Base-by-base conservation (phyloP, 2,113 vertebrate genomes). In the Heterochromis multidens region DNA sequence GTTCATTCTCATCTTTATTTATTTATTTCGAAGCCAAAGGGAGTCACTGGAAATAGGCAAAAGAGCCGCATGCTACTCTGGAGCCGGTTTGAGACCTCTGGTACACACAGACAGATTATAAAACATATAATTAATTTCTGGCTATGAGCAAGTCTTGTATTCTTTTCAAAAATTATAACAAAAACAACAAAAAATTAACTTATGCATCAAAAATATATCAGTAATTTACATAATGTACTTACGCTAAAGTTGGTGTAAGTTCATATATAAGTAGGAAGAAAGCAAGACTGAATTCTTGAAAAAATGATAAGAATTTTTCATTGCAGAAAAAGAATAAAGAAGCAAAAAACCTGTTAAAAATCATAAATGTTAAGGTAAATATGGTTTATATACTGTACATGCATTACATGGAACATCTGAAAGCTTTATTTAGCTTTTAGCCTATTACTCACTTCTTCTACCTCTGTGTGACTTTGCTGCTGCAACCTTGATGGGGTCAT, bases 401-500 rank as follows among this genome's bases (percentile, higher is more conserved):
- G 46, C 25, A 13, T 57, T 63, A n/a, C 13, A 31, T 60, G 12
- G 19, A 25, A 29, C 12, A 72, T 37, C n/a, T 46, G 13, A 77
- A 78, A 27, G 27, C 21, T 62, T 77, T n/a, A 63, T 27, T 56
- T 12, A 0, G n/a, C 46, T 58, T 21, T 3, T 37, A 5, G 17
- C 60, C 35, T 78, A 63, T 31, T 46, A 33, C 78, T 72, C 35
- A 5, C 17, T 54, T 84, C 16, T n/a, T n/a, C n/a, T n/a, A 54
- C 72, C 31, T 87, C 37, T 62, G 65, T 84, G 78, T 79, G 62
- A 89, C 65, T 82, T 60, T 83, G 59, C 74, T 35, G 2, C 7
- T 72, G 31, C 79, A 82, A 92, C 91, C 88, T 91, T 89, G 29
- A 65, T 35, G 79, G 72, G 62, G 85, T 90, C 70, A 82, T 2